Evolutionary conservation across 2,797 vertebrate genomes (phyloP), one percentile per base, ranked within the genome.

Genomic region (Poeciliopsis infans): DNA sequence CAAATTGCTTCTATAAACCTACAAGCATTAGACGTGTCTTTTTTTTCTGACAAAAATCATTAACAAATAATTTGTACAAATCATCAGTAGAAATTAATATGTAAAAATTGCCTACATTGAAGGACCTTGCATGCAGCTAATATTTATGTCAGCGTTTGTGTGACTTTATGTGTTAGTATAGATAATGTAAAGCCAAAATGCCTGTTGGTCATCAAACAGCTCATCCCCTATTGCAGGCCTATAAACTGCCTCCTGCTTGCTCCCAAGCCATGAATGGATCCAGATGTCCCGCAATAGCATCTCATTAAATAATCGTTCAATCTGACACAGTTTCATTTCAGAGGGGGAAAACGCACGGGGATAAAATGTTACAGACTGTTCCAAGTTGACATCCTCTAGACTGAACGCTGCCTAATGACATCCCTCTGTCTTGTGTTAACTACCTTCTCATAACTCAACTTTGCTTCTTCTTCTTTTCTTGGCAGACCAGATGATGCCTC

Each of bases 241-340:
- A 95, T 95, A 95, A 96, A 95, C 83, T 75, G 76, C 93, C 93
- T 94, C 93, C 93, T 95, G 94, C 93, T 93, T 92, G 92, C 92
- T 94, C 88, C 89, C 86, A 89, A 87, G 91, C 91, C 92, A 92
- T 92, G 90, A 94, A 93, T 80, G 82, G 85, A 92, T 92, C 94
- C 95, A 96, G 95, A 95, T 95, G 95, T 94, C 94, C 93, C 92
- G 79, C 87, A 95, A 96, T 92, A 92, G 94, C 94, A 93, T 91
- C 91, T 94, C 94, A 95, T 95, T 96, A 96, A 96, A 96, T 94
- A 95, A 95, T 92, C 89, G 91, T 93, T 95, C 93, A 95, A 95
- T 93, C 90, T 95, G 95, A 95, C 93, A 94, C 90, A 89, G 91
- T 95, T 95, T 94, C 73, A 79, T 94, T 95, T 94, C 84, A 84